These are phyloP conservation scores for mouse (Mus musculus) DNA, from an alignment of 2,113 vertebrate genomes.

Conservation along the genomic window GRCm39 chr13:63837001-63837500, in stretches of 20 bases:
- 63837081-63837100: no score
- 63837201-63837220: not conserved
- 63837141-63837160: not conserved
- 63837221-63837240: not conserved
- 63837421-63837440: not conserved
- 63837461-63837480: not conserved
- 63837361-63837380: not conserved
- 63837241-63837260: not conserved
- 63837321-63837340: constrained; percentile 30
- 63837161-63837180: not conserved
- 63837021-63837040: no score
- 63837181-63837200: not conserved
- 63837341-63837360: not conserved
- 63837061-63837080: no score
- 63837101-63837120: no score
- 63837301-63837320: not conserved
- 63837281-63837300: not conserved
- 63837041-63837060: no score
- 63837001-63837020: not conserved
- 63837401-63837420: not conserved
- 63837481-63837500: not conserved
- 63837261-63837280: not conserved
- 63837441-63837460: not conserved
- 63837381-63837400: not conserved
- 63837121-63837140: no score